phyloP scores from a whole-genome alignment of 1,140 invertebrate genomes.

The Zaprionus gabonicus region DNA sequence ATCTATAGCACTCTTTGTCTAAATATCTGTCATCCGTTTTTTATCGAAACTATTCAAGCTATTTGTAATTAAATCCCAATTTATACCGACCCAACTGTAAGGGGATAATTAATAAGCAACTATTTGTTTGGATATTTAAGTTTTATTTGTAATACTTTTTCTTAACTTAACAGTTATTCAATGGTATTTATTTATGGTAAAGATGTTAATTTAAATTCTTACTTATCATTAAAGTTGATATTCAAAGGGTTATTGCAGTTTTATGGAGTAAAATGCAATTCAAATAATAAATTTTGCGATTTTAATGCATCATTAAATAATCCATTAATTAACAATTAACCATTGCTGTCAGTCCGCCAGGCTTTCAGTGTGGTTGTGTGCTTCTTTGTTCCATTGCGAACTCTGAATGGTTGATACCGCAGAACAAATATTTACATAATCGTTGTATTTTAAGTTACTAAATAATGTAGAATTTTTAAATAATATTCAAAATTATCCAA shows the following conservation, averaged over 20 bases:
- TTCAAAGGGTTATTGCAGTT: slow-evolving; percentile 40
- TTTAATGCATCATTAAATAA: slow-evolving; percentile 80
- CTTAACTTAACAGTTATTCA: slow-evolving; percentile 41
- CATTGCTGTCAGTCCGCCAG: slow-evolving; percentile 22
- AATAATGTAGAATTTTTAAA: slow-evolving; percentile 33
- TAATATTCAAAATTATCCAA: slow-evolving; percentile 33
- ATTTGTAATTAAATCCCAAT: not conserved
- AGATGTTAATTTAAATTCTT: slow-evolving; percentile 13
- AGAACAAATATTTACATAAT: slow-evolving; percentile 77
- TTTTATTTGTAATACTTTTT: slow-evolving; percentile 45
- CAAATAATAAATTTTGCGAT: slow-evolving; percentile 70
- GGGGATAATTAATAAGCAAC: not conserved
- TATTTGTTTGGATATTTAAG: slow-evolving; percentile 30
- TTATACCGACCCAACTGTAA: not conserved
- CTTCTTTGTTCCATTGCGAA: slow-evolving; percentile 49
- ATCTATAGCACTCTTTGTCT: not conserved
- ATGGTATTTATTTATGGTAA: slow-evolving; percentile 33
- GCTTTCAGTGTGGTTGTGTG: slow-evolving; percentile 7
- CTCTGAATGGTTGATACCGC: slow-evolving; percentile 60
- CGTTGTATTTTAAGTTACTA: slow-evolving; percentile 28
- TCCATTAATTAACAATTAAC: slow-evolving; percentile 81
- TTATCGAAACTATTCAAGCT: not conserved
- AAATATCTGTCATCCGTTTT: too few species aligned
- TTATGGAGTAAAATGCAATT: slow-evolving; percentile 62
- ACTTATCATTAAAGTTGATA: slow-evolving; percentile 51